Evolutionary conservation across 2,113 vertebrate species (phyloP), one percentile per base, ranked within the genome.

Genomic region (Seriola dumerili): DNA sequence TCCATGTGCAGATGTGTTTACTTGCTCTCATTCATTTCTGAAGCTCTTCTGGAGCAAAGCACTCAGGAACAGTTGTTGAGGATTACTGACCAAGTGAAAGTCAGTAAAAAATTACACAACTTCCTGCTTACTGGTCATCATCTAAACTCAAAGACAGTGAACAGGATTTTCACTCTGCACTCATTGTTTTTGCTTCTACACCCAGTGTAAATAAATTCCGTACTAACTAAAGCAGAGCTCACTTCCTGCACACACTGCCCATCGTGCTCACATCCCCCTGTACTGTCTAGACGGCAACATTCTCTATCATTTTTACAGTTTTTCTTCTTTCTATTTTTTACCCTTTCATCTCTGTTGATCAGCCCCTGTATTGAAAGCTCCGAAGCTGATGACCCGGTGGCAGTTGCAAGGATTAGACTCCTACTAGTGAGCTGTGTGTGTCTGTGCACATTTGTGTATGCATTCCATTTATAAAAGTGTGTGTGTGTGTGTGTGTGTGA

Each of bases 381-480:
- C 46, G 74, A 76, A 87, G 81, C 81, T 83, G 72, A 85, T 86
- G 73, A 86, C 79, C 77, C 14, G 0, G 55, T 87, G 80, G 77
- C 82, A 78, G 77, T 75, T 58, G 6, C 73, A 34, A 38, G 83
- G 76, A 87, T 87, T 89, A 83, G 64, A 80, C 17, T 71, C 13
- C 13, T 75, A 40, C 69, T 71, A 36, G 55, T 78, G 50, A 69
- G 54, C 23, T 75, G 16, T 79, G 36, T 72, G 65, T 64, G n/a
- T 48, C 8, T 52, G 25, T 58, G 83, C 64, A 73, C 7, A 70
- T 88, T 76, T 86, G 42, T 63, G 80, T 66, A 58, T 80, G 65
- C 16, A 40, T 68, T 57, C 14, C 46, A 62, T 76, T 50, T 52
- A 46, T 70, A 68, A 64, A 80, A 13, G 46, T 54, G 44, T 62